Evolutionary conservation across 2,113 vertebrate species (phyloP).

Genomic region (Cyanocitta stelleri): DNA sequence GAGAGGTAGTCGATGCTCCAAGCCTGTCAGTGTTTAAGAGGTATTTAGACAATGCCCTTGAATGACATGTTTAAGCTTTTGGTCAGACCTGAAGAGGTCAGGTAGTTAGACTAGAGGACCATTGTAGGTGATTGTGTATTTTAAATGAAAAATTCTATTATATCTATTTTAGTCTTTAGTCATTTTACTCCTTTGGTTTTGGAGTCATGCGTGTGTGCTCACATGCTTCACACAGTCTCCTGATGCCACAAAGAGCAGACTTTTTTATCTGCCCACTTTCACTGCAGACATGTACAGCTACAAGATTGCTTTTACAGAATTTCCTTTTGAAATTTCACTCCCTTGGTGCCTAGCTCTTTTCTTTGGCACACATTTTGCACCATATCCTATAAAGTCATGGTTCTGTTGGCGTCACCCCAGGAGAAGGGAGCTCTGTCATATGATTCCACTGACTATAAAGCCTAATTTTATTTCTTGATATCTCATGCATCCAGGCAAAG

Average conservation of each 20-base stretch:
- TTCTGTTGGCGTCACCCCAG: background rate
- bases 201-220: background rate
- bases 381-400: background rate
- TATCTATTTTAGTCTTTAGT: background rate
- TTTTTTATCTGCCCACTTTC: background rate
- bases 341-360: background rate
- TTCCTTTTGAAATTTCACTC: background rate
- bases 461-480: background rate
- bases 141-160: background rate
- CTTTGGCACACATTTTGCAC: background rate
- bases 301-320: background rate
- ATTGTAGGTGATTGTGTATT: background rate
- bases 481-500: background rate
- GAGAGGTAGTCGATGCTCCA: rapidly evolving
- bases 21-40: background rate
- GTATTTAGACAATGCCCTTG: background rate
- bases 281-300: background rate
- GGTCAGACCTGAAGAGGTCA: background rate
- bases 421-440: background rate
- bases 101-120: background rate
- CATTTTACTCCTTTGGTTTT: background rate
- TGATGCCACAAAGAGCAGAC: background rate
- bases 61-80: background rate
- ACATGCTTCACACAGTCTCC: background rate
- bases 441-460: background rate